Percentiles rank a stretch among this genome's conserved stretches.
These are phyloP conservation scores for Pipistrellus pipistrellus DNA, from an alignment of 2,797 vertebrate species.

Conservation along the genomic window DNA sequence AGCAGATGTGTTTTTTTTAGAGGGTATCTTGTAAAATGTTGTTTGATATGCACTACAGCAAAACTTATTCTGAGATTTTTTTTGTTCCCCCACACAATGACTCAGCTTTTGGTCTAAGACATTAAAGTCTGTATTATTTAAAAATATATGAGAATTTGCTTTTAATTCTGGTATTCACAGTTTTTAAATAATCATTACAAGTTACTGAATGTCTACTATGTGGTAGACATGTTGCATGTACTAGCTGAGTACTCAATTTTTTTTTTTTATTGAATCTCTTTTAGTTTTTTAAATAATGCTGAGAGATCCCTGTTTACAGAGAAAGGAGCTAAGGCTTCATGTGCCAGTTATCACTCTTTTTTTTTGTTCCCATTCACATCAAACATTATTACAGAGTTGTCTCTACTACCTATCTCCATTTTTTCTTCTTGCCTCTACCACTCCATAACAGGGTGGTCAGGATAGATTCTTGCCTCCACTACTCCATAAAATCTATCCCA, in stretches of 20 bases:
- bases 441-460: too few species aligned
- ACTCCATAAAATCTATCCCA: not conserved
- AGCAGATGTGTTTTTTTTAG: slow-evolving; percentile 32
- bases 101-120: slow-evolving; percentile 56
- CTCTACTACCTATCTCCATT: not conserved
- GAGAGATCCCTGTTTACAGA: not conserved
- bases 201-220: slow-evolving; percentile 11
- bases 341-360: not conserved
- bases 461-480: not conserved
- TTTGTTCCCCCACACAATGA: slow-evolving; percentile 56
- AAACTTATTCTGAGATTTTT: slow-evolving; percentile 64
- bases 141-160: not conserved
- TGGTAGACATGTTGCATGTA: not conserved
- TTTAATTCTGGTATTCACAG: slow-evolving; percentile 14
- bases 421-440: not conserved
- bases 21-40: slow-evolving; percentile 59
- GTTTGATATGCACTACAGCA: slow-evolving; percentile 58
- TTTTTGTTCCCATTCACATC: slow-evolving; percentile 1
- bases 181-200: slow-evolving; percentile 34
- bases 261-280: not conserved
- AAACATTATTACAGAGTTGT: not conserved
- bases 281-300: not conserved
- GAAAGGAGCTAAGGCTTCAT: not conserved
- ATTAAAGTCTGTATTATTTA: slow-evolving; percentile 52
- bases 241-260: not conserved